Percentiles rank a stretch among this genome's conserved stretches.
phyloP scores from a whole-genome alignment of 2,113 vertebrate species.

The Eclectus roratus region DNA sequence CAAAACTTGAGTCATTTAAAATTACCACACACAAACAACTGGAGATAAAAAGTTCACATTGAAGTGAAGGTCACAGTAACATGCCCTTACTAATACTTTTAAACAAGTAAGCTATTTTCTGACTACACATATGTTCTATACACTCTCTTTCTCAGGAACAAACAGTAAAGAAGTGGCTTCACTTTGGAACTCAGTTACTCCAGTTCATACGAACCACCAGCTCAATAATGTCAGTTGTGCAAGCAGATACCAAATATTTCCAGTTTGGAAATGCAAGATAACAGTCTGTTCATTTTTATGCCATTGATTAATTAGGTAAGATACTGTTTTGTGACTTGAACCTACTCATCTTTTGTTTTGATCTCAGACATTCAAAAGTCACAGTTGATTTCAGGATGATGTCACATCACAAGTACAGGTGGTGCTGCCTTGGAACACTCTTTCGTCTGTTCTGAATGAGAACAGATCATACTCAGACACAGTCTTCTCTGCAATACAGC shows the following conservation, averaged over 20 bases:
- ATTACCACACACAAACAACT: background rate
- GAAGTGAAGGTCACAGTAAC: background rate
- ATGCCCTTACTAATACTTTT: background rate
- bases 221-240: background rate
- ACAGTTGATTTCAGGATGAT: background rate
- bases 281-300: background rate
- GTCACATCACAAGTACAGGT: background rate
- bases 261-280: background rate
- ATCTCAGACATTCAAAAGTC: background rate
- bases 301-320: background rate
- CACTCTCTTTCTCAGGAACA: background rate
- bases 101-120: background rate
- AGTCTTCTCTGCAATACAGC: background rate
- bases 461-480: background rate
- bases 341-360: background rate
- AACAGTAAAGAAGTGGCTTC: background rate
- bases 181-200: background rate
- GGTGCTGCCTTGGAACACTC: background rate
- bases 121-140: background rate
- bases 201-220: background rate
- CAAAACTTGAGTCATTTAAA: background rate
- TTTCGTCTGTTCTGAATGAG: background rate
- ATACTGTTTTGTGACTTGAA: background rate
- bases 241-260: background rate
- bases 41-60: background rate